phyloP scores from a whole-genome alignment of 2,113 vertebrate genomes.

The Forbesichthys agassizii region DNA sequence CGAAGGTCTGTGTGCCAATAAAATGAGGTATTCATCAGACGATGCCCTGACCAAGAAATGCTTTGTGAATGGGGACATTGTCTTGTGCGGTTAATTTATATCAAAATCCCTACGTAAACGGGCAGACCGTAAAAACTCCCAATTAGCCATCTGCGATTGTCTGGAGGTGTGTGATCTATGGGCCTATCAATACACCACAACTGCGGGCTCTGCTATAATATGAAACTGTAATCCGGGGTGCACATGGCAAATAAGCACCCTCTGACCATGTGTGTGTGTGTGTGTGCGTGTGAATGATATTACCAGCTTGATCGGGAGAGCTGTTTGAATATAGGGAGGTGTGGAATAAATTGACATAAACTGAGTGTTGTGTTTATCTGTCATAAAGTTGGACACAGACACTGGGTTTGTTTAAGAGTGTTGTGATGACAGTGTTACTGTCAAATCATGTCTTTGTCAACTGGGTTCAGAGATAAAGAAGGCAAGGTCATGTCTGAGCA shows the following conservation, averaged over 20 bases:
- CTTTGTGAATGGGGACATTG: conserved; percentile 42
- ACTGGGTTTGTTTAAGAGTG: conserved; percentile 15
- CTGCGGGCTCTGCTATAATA: conserved; percentile 54
- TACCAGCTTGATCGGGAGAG: conserved; percentile 52
- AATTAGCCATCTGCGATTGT: conserved; percentile 72
- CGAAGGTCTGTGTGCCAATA: conserved; percentile 67
- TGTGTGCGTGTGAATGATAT: conserved; percentile 35
- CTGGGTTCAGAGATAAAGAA: background rate
- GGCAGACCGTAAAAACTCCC: conserved; percentile 61
- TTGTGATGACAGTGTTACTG: background rate
- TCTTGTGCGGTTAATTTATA: conserved; percentile 65
- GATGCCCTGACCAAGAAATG: conserved; percentile 52
- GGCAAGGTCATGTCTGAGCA: background rate
- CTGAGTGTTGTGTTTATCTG: conserved; percentile 29
- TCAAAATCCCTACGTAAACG: conserved; percentile 62
- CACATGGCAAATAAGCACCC: conserved; percentile 54
- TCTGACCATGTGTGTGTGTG: conserved; percentile 38
- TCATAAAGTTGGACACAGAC: conserved; percentile 28
- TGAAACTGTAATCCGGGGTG: conserved; percentile 49
- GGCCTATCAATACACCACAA: conserved; percentile 62
- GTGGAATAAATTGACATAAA: conserved; percentile 4
- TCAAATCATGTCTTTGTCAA: conserved; percentile 17
- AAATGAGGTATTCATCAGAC: conserved; percentile 68
- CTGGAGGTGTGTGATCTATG: conserved; percentile 64
- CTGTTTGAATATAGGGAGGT: conserved; percentile 22